Base-by-base conservation (phyloP, 2,113 vertebrate species). In the Entelurus aequoreus region DNA sequence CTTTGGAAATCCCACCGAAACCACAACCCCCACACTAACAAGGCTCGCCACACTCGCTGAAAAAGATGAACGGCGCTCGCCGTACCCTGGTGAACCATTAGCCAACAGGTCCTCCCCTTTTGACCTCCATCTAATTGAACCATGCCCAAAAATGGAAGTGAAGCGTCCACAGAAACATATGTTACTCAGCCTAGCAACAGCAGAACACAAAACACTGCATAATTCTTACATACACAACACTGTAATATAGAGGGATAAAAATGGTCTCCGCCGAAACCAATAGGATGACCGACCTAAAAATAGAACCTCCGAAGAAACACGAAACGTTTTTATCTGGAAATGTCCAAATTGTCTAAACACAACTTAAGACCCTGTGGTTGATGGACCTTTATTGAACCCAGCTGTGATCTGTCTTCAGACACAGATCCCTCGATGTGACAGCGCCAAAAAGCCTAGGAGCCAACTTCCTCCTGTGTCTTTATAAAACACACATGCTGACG, bases 1-100 rank as follows among this genome's bases (percentile, higher is more conserved):
- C 83, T 80, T 82, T 81, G 71, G 87, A 86, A 88, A 88, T 85
- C 85, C 84, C 66, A 84, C 70, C 74, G 76, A 76, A 77, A 78
- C 81, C 83, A 77, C 70, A 53, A 13, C 66, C 69, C 65, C 50
- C 57, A 68, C 53, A 63, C 40, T 58, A 38, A 53, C 44, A 42
- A 28, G 10, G 54, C 61, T 71, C 65, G 69, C 63, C 65, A 68
- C 67, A 35, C 70, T 64, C 57, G 44, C 58, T 21, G 10, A 76
- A 76, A 77, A 69, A 69, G 35, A 69, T 38, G 19, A 37, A 62
- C 63, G 37, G 38, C 49, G 48, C 48, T 73, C 15, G 44, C 49
- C 47, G 68, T 50, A 54, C 50, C 21, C 58, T 60, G 61, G 81
- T 65, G 72, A 64, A 51, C 72, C 60, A 60, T 78, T 66, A 72